Conservation (phyloP, 2,113 vertebrate genomes). For the Pseudopipra pipra region DNA sequence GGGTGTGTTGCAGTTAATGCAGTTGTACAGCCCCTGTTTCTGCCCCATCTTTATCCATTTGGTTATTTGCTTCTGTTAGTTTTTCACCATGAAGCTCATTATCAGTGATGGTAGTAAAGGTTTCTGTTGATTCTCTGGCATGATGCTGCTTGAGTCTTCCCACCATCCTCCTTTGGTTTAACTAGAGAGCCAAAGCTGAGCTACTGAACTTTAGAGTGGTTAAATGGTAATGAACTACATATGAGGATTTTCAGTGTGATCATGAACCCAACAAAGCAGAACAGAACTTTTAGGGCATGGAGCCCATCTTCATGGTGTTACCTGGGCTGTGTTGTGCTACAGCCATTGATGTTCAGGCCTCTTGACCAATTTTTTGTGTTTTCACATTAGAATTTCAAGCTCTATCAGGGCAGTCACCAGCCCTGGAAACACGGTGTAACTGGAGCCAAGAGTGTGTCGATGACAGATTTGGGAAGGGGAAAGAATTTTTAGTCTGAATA, state of each 20-base stretch:
- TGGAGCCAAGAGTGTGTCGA: constrained; percentile 18
- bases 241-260: neutral
- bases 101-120: neutral
- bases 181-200: neutral
- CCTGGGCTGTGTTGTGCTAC: neutral
- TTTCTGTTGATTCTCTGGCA: neutral
- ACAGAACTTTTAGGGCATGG: neutral
- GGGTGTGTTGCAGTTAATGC: neutral
- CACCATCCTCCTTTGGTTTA: neutral
- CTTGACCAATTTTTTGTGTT: neutral
- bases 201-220: neutral
- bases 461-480: constrained; percentile 46
- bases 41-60: neutral
- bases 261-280: neutral
- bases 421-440: neutral
- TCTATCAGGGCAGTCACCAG: neutral
- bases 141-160: neutral
- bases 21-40: neutral
- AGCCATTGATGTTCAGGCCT: neutral
- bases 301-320: neutral
- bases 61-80: neutral
- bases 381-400: neutral
- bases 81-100: neutral
- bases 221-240: neutral
- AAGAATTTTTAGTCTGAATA: constrained; percentile 53